Evolutionary conservation across 2,113 vertebrate genomes (phyloP).

Genomic region (Zingel zingel): DNA sequence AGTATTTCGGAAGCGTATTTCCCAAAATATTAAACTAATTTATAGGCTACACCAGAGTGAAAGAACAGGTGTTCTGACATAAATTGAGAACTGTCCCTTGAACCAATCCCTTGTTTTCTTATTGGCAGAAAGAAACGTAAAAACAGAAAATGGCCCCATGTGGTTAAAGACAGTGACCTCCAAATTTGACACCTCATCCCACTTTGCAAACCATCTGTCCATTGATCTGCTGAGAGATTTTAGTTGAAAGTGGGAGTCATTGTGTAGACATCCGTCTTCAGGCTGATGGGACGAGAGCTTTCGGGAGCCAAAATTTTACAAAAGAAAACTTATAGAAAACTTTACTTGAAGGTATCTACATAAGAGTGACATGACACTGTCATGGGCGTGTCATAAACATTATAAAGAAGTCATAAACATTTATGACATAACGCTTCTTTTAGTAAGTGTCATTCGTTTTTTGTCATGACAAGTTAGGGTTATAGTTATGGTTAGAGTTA

Average conservation of each 20-base stretch:
- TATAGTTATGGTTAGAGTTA: too few relatives aligned
- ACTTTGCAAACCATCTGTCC: slow-evolving; percentile 57
- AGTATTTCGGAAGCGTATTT: neutral
- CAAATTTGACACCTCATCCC: slow-evolving; percentile 40
- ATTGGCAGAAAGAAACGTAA: neutral
- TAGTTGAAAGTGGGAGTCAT: neutral
- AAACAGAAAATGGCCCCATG: slow-evolving; percentile 1
- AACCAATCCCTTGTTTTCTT: neutral
- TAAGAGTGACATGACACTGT: too few relatives aligned
- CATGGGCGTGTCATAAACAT: too few relatives aligned
- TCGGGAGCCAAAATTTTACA: slow-evolving; percentile 1
- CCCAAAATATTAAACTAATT: neutral
- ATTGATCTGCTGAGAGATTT: slow-evolving; percentile 21
- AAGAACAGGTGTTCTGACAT: neutral
- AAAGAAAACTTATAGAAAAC: slow-evolving; percentile 1
- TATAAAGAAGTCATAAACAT: too few relatives aligned
- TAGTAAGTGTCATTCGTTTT: too few relatives aligned
- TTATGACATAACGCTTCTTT: too few relatives aligned
- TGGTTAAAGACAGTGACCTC: slow-evolving; percentile 25
- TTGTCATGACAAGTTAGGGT: too few relatives aligned
- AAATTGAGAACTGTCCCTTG: neutral
- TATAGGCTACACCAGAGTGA: neutral
- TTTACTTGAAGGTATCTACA: too few relatives aligned
- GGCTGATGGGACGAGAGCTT: neutral
- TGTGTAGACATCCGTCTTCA: slow-evolving; percentile 11